Evolutionary conservation across 1,140 invertebrate species (phyloP), one percentile per base, ranked within the genome.

Genomic region (Dreissena rostriformis): DNA sequence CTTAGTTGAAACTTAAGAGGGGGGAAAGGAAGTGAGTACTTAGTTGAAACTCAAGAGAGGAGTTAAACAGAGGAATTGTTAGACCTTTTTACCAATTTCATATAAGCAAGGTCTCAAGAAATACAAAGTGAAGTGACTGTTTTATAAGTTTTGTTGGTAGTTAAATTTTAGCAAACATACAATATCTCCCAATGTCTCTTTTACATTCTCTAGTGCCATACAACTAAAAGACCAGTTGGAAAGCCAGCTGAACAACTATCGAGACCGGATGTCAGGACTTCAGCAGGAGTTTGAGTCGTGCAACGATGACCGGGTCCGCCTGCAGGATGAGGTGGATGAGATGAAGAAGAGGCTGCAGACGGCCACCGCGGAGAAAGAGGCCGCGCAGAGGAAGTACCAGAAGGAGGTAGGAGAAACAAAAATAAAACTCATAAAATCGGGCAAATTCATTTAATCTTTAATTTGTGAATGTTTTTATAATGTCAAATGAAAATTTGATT

Each of bases 371-470:
- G 92, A 93, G 70, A 91, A 90, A 65, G 92, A 93, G 28, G 75
- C 85, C n/a, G 90, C 90, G 14, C 82, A 88, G 4, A 85, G 92
- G 17, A 92, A 92, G 84, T 91, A 85, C 71, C 84, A 87, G 12
- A 93, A 92, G 87, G 90, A 93, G 91, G 92, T 92, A 61, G 67
- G 83, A 22, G 67, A 68, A n/a, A n/a, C n/a, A n/a, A n/a, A n/a
- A n/a, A n/a, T n/a, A n/a, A n/a, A n/a, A n/a, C n/a, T n/a, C n/a
- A n/a, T n/a, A n/a, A n/a, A n/a, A 15, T 57, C n/a, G 14, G n/a
- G n/a, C n/a, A n/a, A n/a, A n/a, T n/a, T n/a, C n/a, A n/a, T n/a
- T n/a, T n/a, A n/a, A n/a, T n/a, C n/a, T n/a, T n/a, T n/a, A n/a
- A n/a, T n/a, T n/a, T n/a, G n/a, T n/a, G n/a, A n/a, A n/a, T n/a